Conservation (phyloP, 2,797 vertebrate species). For the Premnoplex brunnescens region DNA sequence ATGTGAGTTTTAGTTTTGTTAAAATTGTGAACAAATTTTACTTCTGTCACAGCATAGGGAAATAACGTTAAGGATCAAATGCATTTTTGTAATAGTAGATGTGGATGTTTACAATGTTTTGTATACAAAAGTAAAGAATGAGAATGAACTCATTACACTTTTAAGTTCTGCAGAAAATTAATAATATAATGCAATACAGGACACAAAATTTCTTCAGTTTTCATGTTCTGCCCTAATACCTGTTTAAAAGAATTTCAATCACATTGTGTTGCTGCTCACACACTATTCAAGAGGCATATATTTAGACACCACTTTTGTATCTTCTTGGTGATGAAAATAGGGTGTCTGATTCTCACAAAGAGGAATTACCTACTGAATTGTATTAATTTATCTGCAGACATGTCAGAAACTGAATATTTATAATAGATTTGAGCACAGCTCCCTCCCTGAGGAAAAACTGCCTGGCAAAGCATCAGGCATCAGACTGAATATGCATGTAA, state of each 20-base stretch:
- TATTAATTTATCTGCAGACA: conserved; percentile 15
- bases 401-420: conserved; percentile 32
- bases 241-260: background rate
- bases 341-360: background rate
- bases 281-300: background rate
- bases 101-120: background rate
- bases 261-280: background rate
- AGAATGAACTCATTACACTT: background rate
- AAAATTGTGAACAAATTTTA: background rate
- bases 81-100: background rate
- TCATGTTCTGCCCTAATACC: background rate
- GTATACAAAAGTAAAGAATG: background rate
- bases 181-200: background rate
- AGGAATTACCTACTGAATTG: background rate
- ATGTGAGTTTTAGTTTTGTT: background rate
- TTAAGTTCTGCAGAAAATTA: background rate
- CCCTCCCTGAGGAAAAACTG: background rate
- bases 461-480: background rate
- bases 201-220: background rate
- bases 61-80: background rate
- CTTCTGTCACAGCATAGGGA: background rate
- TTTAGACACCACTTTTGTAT: background rate
- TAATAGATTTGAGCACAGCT: conserved; percentile 11
- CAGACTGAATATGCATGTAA: background rate
- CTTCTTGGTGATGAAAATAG: background rate